Evolutionary conservation across 2,888 invertebrate genomes (phyloP), one percentile per base, ranked within the genome.

Genomic region (Entomobrya multifasciata): DNA sequence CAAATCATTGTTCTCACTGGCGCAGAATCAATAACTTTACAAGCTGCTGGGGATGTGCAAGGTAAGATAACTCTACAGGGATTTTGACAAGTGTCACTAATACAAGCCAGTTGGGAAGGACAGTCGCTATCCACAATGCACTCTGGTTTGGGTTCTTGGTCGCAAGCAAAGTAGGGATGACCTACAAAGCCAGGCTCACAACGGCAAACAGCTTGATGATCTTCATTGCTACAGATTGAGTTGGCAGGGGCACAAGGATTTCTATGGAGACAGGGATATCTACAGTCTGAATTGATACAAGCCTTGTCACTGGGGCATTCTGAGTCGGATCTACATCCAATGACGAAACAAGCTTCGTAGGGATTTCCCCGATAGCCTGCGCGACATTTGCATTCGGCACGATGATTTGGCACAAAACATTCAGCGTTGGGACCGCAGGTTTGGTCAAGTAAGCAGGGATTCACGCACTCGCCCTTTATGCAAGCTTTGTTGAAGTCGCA

Each of bases 401-500:
- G 93, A 92, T 95, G 96, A 89, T 95, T 94, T 91, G 95, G 94
- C 0, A 95, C 95, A 91, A 94, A 95, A 92, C 97, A 97, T 92
- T 97, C 96, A 5, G 96, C 95, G 72, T 88, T 89, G 13, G 82
- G 36, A 83, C 96, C 97, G 91, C 97, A 97, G 4, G 95, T 95
- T 92, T 95, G 95, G 90, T 95, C 94, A 8, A 97, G 93, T 41
- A 97, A 93, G 92, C 98, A 98, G 2, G 97, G 97, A 92, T 96
- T 96, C 77, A 97, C 94, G 92, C 97, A 97, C 92, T 96, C 96
- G 87, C 95, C 95, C 92, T 97, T 97, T 49, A 96, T 93, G 92
- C 98, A 98, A 79, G 96, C 96, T 92, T 96, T 95, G 90, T 95
- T 95, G 4, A 95, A 95, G 90, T 95, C 95, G 92, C 98, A 98